Evolutionary conservation across 2,113 vertebrate species (phyloP), one percentile per base, ranked within the genome.

Genomic region (Jacana jacana): DNA sequence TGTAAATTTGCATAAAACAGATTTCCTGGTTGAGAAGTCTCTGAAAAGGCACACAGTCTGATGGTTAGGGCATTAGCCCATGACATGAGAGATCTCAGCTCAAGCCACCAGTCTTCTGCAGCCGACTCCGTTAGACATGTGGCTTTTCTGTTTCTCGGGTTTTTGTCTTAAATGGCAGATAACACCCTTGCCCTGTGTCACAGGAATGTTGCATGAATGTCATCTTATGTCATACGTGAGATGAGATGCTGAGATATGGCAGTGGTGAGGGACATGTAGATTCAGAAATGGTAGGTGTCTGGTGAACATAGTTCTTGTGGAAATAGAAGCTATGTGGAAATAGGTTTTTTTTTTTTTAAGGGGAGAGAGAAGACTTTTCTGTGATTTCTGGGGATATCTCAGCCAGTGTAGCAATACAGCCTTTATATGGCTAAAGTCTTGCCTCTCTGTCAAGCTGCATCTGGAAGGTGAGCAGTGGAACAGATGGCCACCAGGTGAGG

Each of bases 1-100:
- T 88, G 51, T 51, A 52, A 46, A 75, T 93, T 94, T 93, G 88
- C 88, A 88, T 92, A 61, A 81, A 88, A 48, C n/a, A 15, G 25
- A 54, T 84, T 86, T 88, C 86, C 69, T 91, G 83, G 42, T 13
- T 86, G 57, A 79, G 83, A 81, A 81, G 61, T 35, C 82, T 84
- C 72, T 16, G 40, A 80, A 55, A 63, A 81, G 86, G 35, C 49
- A 30, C 39, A 24, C n/a, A 66, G 85, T 58, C 88, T 93, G 58
- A 44, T 88, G 54, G 35, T 30, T 60, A 58, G 42, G 22, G 44
- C 65, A 81, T 49, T 46, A 61, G 69, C n/a, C 73, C 1, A 0
- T 52, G 57, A 39, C 71, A 65, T 25, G 31, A 79, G 70, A 65
- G 37, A 66, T 19, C 51, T 63, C 31, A 8, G 49, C 70, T 95